These are phyloP conservation scores for Pogonognathellus flavescens DNA, from an alignment of 1,140 invertebrate genomes.

Conservation along the genomic window DNA sequence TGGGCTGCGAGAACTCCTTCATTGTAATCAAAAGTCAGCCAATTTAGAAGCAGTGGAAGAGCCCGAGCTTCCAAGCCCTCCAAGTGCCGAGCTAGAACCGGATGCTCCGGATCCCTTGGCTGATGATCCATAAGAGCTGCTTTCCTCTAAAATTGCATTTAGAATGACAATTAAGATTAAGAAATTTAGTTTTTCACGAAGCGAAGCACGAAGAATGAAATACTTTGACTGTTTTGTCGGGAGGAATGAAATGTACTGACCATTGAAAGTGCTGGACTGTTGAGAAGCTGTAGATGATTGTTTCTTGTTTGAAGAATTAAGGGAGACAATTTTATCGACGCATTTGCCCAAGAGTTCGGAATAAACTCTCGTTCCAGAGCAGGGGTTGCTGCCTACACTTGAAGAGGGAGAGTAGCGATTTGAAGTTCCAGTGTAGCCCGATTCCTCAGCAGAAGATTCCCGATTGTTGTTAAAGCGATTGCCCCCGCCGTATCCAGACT, in stretches of 20 bases:
- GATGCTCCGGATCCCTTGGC: no score
- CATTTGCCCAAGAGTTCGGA: background rate
- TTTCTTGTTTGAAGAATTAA: conserved; percentile 5
- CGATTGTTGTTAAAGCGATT: background rate
- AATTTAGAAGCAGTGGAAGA: background rate
- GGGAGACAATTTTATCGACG: background rate
- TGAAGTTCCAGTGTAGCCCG: background rate
- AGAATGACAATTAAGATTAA: background rate
- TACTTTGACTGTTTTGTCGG: background rate
- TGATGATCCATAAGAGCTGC: background rate
- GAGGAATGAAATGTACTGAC: background rate
- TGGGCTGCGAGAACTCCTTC: conserved; percentile 15
- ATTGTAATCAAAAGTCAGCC: conserved; percentile 6
- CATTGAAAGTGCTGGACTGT: background rate
- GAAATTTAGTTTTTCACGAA: background rate
- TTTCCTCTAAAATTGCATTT: background rate
- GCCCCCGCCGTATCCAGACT: background rate
- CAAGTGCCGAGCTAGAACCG: background rate
- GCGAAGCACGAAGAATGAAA: background rate
- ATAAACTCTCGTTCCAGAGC: background rate
- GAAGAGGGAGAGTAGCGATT: background rate
- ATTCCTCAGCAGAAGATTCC: background rate
- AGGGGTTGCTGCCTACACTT: background rate
- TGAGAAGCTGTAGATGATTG: background rate
- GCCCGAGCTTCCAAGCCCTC: background rate